Evolutionary conservation across 1,140 invertebrate species (phyloP).

Genomic region (Drosophila auraria): DNA sequence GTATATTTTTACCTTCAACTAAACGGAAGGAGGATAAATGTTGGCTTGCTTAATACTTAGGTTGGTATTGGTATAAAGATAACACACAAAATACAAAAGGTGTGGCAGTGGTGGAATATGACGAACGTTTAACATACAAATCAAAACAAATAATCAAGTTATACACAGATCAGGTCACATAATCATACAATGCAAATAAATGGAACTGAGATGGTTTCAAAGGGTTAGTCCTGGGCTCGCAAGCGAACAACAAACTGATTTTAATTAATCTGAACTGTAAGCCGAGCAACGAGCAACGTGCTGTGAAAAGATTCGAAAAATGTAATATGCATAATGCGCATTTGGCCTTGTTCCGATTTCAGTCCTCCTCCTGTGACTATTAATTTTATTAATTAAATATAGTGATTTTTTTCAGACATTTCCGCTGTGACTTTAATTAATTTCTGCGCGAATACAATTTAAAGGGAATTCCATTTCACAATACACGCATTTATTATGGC

Average conservation of each 20-base stretch:
- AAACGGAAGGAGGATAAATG: slow-evolving; percentile 62
- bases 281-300: slow-evolving; percentile 30
- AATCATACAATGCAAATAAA: slow-evolving; percentile 29
- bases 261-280: slow-evolving; percentile 6
- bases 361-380: slow-evolving; percentile 26
- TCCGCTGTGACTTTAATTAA: slow-evolving; percentile 41
- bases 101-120: slow-evolving; percentile 23
- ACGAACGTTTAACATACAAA: slow-evolving; percentile 59
- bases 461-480: slow-evolving; percentile 31
- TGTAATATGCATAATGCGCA: slow-evolving; percentile 22
- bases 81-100: slow-evolving; percentile 45
- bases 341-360: slow-evolving; percentile 17
- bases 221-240: slow-evolving; percentile 2
- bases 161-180: slow-evolving; percentile 29
- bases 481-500: slow-evolving; percentile 38
- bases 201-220: slow-evolving; percentile 17
- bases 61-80: slow-evolving; percentile 30
- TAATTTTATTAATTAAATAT: slow-evolving; percentile 52
- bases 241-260: slow-evolving; percentile 20
- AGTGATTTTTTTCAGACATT: slow-evolving; percentile 23
- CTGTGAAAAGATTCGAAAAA: slow-evolving; percentile 28
- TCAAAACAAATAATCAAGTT: slow-evolving; percentile 76
- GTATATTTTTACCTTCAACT: slow-evolving; percentile 79
- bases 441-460: slow-evolving; percentile 35
- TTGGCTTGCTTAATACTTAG: slow-evolving; percentile 53